These are phyloP conservation scores for Apostichopus californicus DNA, from an alignment of 35 echinoderm and acorn worm genomes.

Conservation along the genomic window DNA sequence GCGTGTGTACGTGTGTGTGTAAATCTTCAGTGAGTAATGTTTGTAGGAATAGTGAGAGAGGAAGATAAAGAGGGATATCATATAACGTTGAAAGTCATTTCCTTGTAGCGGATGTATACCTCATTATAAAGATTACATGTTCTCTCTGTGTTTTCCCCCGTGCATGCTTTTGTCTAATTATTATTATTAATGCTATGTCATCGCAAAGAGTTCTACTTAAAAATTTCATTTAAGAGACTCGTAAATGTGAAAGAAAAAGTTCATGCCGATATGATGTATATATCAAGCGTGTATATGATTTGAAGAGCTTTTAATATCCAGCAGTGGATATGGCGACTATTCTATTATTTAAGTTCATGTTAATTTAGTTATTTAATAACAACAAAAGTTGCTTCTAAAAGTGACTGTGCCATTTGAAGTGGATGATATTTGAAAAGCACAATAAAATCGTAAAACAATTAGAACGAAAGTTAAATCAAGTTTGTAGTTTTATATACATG, in stretches of 20 bases:
- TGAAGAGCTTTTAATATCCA: neutral
- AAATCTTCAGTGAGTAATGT: neutral
- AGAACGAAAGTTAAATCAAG: neutral
- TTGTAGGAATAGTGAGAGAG: neutral
- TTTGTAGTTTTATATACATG: slow-evolving; percentile 3
- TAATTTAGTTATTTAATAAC: slow-evolving; percentile 35
- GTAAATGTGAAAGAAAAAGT: too few species aligned
- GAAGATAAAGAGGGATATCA: neutral
- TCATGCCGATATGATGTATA: too few species aligned
- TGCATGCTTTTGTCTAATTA: too few species aligned
- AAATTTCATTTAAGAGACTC: too few species aligned
- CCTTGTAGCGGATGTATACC: too few species aligned
- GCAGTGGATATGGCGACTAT: neutral
- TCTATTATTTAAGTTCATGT: neutral
- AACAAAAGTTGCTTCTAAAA: slow-evolving; percentile 45
- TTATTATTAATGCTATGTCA: too few species aligned
- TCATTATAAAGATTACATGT: too few species aligned
- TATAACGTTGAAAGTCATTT: neutral
- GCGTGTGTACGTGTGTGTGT: neutral
- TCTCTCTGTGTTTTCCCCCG: too few species aligned
- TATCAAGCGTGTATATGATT: too few species aligned
- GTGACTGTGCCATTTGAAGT: neutral
- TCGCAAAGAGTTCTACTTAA: too few species aligned
- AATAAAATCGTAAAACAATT: slow-evolving; percentile 40
- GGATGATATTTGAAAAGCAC: neutral